A percentile compares a stretch with the other conserved stretches of the same genome.
These are phyloP conservation scores for Melinaea menophilus DNA, from an alignment of 2,888 invertebrate species.

Conservation along the genomic window DNA sequence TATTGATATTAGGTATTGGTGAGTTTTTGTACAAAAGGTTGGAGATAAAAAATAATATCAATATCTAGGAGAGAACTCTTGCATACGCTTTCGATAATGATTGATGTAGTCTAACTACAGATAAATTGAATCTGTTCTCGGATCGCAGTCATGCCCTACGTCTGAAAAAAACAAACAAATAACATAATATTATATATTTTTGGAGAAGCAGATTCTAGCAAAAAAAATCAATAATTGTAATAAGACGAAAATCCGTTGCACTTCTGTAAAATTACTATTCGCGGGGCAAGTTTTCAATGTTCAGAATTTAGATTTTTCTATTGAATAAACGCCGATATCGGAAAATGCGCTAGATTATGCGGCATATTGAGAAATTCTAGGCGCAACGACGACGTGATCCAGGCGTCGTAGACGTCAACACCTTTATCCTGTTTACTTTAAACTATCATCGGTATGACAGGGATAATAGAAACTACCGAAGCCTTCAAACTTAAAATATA, in stretches of 20 bases:
- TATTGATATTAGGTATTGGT: not conserved
- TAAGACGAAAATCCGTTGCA: slow-evolving; percentile 14
- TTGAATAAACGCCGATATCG: slow-evolving; percentile 33
- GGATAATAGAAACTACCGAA: not conserved
- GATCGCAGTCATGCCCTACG: no score
- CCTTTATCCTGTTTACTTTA: slow-evolving; percentile 36
- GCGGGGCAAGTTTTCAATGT: slow-evolving; percentile 32
- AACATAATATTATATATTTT: not conserved
- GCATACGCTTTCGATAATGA: not conserved
- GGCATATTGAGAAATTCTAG: slow-evolving; percentile 57
- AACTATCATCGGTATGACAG: slow-evolving; percentile 6
- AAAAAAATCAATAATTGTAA: slow-evolving; percentile 10
- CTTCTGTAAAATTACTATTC: slow-evolving; percentile 30
- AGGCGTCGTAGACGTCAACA: slow-evolving; percentile 30
- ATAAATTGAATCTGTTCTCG: no score
- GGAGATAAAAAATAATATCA: not conserved
- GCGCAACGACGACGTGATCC: slow-evolving; percentile 49
- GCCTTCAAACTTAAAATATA: slow-evolving; percentile 3
- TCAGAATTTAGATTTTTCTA: slow-evolving; percentile 39
- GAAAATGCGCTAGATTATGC: slow-evolving; percentile 48
- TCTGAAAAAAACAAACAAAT: no score
- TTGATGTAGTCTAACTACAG: no score
- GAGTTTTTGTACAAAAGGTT: not conserved
- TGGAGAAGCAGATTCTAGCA: not conserved
- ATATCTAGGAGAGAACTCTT: not conserved